Base-by-base conservation (phyloP, 2,113 vertebrate genomes). In the Percina caprodes region DNA sequence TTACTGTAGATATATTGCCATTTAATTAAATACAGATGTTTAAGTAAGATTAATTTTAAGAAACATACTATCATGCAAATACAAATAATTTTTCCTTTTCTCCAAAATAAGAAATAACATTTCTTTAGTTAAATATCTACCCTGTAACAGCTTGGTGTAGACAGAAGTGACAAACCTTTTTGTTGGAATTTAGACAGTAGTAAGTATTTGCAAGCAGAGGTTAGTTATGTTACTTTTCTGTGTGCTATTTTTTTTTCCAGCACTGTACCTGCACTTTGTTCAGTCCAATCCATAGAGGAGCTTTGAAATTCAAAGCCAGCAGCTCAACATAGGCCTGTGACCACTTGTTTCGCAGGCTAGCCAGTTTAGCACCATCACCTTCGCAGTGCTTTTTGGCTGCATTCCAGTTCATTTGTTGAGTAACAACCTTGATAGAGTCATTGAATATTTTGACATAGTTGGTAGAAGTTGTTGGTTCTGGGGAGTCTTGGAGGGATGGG, bases 231-330 rank as follows among this genome's bases (percentile, higher is more conserved):
- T 54, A 39, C n/a, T 54, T 69, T 19, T 12, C 3, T 52, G 2
- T 8, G 3, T 21, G 48, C 48, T 8, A 12, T 52, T 21, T 35
- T 42, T 42, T 42, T 42, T 42, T 42, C 0, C 39, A 42, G 39
- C 39, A 11, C n/a, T 33, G 3, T 95, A 97, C 97, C 96, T 95
- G 69, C 14, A 90, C 90, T 75, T 94, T 96, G 88, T 97, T 97
- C 42, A 98, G 89, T 56, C 96, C 97, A 46, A 98, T 96, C 97
- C 97, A 98, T 16, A 94, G 0, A 12, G 95, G 94, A 23, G 85
- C 86, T 4, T 92, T 88, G 46, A 93, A 51, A 6, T 91, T 93
- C 14, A 94, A 15, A 46, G 94, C 71, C 33, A 93, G 90, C 30
- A 96, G 78, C 91, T 95, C 95, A 4, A 93, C 58, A 74, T 95